These are phyloP conservation scores for Psilopsiagon aymara DNA, from an alignment of 2,113 vertebrate species.

Conservation along the genomic window DNA sequence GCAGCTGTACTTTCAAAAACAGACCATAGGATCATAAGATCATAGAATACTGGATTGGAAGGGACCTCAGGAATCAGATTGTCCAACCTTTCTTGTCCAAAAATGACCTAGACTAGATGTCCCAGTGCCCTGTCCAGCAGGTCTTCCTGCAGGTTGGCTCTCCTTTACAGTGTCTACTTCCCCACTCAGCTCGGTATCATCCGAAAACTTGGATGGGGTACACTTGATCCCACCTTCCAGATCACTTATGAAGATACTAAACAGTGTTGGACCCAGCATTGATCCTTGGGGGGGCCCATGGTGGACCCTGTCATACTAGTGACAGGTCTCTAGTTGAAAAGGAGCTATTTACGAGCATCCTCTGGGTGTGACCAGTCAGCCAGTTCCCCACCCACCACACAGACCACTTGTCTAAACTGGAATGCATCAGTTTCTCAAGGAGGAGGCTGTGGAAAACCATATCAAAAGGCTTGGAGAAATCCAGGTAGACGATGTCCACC, in stretches of 20 bases:
- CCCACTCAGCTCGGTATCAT: background rate
- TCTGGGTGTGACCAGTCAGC: background rate
- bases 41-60: background rate
- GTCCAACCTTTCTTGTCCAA: background rate
- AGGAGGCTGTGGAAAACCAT: background rate
- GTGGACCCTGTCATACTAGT: background rate
- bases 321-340: background rate
- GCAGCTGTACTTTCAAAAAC: background rate
- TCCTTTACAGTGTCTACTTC: background rate
- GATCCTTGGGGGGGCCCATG: background rate
- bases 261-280: background rate
- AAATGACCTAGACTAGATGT: background rate
- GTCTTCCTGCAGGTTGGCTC: background rate
- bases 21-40: background rate
- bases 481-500: background rate
- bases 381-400: background rate
- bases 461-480: background rate
- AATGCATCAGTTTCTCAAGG: background rate
- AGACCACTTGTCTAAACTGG: background rate
- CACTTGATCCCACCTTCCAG: background rate
- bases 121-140: background rate
- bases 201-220: background rate
- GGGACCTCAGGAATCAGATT: background rate
- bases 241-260: no score
- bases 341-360: background rate